These are phyloP conservation scores for Napeogenes inachia DNA, from an alignment of 2,888 invertebrate genomes.

Conservation along the genomic window DNA sequence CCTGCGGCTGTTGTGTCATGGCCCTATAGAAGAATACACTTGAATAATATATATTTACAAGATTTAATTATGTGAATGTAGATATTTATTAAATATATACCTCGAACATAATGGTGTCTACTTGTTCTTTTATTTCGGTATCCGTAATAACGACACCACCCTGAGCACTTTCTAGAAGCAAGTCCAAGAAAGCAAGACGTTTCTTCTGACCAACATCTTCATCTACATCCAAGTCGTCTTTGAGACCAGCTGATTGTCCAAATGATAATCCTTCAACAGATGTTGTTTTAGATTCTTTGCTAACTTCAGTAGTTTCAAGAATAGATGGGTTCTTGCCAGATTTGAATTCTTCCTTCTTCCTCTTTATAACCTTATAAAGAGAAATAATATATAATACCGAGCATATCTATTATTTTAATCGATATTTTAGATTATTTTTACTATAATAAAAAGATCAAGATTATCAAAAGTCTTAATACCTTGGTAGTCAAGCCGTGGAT, in stretches of 20 bases:
- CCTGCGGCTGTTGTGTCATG: slow-evolving; percentile 90
- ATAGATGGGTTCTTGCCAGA: slow-evolving; percentile 76
- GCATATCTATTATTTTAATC: too few species aligned
- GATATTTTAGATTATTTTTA: too few species aligned
- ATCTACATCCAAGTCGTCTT: slow-evolving; percentile 89
- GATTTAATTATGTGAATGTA: neutral
- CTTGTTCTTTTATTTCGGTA: slow-evolving; percentile 89
- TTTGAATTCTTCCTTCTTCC: slow-evolving; percentile 85
- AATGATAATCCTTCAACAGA: slow-evolving; percentile 83
- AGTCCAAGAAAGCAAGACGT: slow-evolving; percentile 91
- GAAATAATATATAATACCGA: neutral
- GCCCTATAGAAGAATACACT: slow-evolving; percentile 65
- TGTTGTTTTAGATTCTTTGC: slow-evolving; percentile 43
- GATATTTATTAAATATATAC: slow-evolving; percentile 54
- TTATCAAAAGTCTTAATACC: slow-evolving; percentile 54
- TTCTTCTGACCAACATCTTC: slow-evolving; percentile 89
- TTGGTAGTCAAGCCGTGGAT: slow-evolving; percentile 90
- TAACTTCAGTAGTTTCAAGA: slow-evolving; percentile 41
- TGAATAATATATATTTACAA: neutral
- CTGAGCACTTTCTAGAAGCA: slow-evolving; percentile 87
- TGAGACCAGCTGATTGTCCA: slow-evolving; percentile 83
- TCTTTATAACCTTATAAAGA: slow-evolving; percentile 76
- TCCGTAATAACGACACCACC: slow-evolving; percentile 84
- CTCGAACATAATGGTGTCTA: slow-evolving; percentile 92
- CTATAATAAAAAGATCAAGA: too few species aligned